Evolutionary conservation across 2,113 vertebrate genomes (phyloP).

Genomic region (Sylvietta virens): DNA sequence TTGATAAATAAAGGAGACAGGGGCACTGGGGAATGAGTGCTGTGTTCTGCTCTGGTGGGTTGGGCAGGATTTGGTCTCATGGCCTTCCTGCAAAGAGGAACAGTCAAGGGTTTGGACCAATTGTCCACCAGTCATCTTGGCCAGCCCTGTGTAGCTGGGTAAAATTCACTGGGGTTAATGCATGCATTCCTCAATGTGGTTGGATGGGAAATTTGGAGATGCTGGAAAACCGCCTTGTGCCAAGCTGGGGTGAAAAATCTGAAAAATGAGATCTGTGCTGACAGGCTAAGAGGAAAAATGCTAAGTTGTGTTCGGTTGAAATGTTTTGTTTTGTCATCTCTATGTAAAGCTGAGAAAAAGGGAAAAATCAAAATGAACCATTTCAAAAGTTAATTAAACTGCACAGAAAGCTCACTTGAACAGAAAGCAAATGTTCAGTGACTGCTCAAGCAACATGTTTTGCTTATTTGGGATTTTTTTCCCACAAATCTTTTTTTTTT

Average conservation of each 20-base stretch:
- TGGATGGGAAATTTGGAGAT: neutral
- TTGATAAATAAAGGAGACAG: neutral
- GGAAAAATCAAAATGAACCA: neutral
- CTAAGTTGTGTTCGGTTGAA: neutral
- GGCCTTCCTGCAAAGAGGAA: neutral
- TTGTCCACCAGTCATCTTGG: neutral
- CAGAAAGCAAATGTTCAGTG: neutral
- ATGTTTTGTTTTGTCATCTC: neutral
- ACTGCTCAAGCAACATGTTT: neutral
- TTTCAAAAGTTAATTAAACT: neutral
- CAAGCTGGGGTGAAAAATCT: neutral
- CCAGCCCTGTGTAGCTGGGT: neutral
- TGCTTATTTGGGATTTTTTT: neutral
- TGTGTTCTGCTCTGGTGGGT: neutral
- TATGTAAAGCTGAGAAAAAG: neutral
- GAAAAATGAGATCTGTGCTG: neutral
- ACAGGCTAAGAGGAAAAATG: neutral
- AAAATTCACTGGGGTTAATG: neutral
- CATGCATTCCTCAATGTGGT: neutral
- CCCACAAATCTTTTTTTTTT: neutral
- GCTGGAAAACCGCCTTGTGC: neutral
- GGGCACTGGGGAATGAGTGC: neutral
- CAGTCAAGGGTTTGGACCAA: neutral
- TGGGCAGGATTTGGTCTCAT: neutral
- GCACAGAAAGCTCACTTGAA: neutral